Evolutionary conservation across 2,113 vertebrate genomes (phyloP), one percentile per base, ranked within the genome.

Genomic region (Oncorhynchus gorbuscha): DNA sequence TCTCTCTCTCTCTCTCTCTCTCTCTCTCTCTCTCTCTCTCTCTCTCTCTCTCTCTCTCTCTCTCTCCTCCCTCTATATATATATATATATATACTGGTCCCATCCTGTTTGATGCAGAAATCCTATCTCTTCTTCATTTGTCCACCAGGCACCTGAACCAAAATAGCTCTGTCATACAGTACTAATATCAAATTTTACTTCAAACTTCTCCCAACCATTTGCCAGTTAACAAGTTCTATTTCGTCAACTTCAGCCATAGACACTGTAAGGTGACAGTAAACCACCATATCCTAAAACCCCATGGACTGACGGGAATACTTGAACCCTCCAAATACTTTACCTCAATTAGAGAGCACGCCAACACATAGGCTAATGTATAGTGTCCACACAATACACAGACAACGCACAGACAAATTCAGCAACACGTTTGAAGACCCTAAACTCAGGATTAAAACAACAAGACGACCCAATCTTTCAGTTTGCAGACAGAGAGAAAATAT

Each of bases 111-210:
- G 16, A 55, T 16, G 14, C 49, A 55, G 49, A 62, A 20, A 62
- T 22, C 59, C 12, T n/a, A 20, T 45, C 39, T 45, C 8, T 45
- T 45, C 8, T 45, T 45, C 39, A 45, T 45, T 11, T 45, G 39
- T 45, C 39, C 39, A 45, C 39, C 8, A 45, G 39, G 62, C 73
- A 73, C 80, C 77, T 74, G 28, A 72, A 74, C 82, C 62, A 77
- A 89, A 88, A 89, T 86, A 89, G 79, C 84, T 62, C 49, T 20
- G 49, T 51, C 11, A 51, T 51, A 39, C 39, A 39, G 49, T 12
- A 4, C 14, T 32, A 5, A 32, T 5, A 5, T 32, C 32, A 13
- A 16, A 12, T 0, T 16, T 3, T 4, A 51, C 49, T 51, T 11
- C 39, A 45, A 45, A 45, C 9, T 11, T 45, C 39, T 45, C 39